These are phyloP conservation scores for Rhynchophorus ferrugineus DNA, from an alignment of 1,140 invertebrate genomes.

Conservation along the genomic window DNA sequence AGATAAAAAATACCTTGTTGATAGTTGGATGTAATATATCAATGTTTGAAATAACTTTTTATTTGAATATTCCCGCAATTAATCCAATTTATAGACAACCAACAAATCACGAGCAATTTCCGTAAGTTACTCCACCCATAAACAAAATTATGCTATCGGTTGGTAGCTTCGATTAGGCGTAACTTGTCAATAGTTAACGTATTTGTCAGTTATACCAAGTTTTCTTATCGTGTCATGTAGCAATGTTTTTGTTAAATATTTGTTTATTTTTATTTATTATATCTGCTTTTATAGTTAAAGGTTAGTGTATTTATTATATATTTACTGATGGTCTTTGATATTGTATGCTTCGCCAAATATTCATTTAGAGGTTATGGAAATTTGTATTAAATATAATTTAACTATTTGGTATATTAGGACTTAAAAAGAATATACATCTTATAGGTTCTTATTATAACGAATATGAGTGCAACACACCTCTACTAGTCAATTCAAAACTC, in stretches of 20 bases:
- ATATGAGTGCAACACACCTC: slow-evolving; percentile 73
- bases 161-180: too few relatives aligned
- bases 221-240: slow-evolving; percentile 18
- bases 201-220: neutral
- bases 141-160: too few relatives aligned
- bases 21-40: slow-evolving; percentile 9
- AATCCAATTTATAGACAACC: too few relatives aligned
- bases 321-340: neutral
- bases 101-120: too few relatives aligned
- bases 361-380: too few relatives aligned
- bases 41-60: too few relatives aligned
- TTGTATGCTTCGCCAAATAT: neutral
- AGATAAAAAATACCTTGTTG: slow-evolving; percentile 11
- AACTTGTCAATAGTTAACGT: neutral
- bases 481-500: slow-evolving; percentile 62
- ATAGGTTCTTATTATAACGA: slow-evolving; percentile 46
- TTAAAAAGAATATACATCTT: too few relatives aligned
- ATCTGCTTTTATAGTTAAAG: slow-evolving; percentile 11
- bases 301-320: slow-evolving; percentile 5
- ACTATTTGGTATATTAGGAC: too few relatives aligned
- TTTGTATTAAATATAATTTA: too few relatives aligned
- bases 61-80: too few relatives aligned
- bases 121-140: too few relatives aligned
- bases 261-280: slow-evolving; percentile 25
- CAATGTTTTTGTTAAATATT: slow-evolving; percentile 24